Conservation (phyloP, 2,113 vertebrate genomes). For the Phylloscopus trochilus region DNA sequence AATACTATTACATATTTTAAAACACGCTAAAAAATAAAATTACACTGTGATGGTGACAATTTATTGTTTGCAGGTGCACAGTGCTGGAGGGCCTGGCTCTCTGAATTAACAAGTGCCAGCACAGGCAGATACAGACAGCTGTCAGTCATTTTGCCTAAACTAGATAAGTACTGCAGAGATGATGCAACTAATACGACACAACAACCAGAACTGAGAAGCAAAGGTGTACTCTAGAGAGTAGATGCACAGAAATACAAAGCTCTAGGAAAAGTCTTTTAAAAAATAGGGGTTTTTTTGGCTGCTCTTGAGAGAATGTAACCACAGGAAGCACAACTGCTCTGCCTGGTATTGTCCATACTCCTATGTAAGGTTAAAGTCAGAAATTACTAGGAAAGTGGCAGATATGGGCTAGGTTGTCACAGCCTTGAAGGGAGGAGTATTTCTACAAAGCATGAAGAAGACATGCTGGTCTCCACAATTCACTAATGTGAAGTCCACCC, state of each 20-base stretch:
- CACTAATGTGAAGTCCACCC: neutral
- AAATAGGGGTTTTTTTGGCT: neutral
- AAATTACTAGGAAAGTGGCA: neutral
- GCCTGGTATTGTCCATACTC: neutral
- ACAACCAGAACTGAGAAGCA: neutral
- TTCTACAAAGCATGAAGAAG: neutral
- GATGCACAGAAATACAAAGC: neutral
- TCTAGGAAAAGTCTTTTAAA: neutral
- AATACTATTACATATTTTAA: slow-evolving; percentile 47
- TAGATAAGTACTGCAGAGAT: neutral
- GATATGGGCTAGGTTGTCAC: neutral
- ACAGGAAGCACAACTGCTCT: neutral
- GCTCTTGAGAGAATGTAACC: neutral
- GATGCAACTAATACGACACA: neutral
- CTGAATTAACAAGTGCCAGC: neutral
- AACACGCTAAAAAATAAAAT: slow-evolving; percentile 45
- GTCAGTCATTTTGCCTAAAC: neutral
- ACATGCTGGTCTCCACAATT: neutral
- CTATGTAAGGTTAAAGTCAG: neutral
- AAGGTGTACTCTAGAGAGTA: neutral
- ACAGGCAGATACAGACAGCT: neutral
- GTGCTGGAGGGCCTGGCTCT: neutral
- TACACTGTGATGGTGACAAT: slow-evolving; percentile 23
- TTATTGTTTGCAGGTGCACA: slow-evolving; percentile 49
- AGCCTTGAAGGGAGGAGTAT: neutral